phyloP scores from a whole-genome alignment of 2,888 invertebrate genomes.

The Pharmacophagus antenor region DNA sequence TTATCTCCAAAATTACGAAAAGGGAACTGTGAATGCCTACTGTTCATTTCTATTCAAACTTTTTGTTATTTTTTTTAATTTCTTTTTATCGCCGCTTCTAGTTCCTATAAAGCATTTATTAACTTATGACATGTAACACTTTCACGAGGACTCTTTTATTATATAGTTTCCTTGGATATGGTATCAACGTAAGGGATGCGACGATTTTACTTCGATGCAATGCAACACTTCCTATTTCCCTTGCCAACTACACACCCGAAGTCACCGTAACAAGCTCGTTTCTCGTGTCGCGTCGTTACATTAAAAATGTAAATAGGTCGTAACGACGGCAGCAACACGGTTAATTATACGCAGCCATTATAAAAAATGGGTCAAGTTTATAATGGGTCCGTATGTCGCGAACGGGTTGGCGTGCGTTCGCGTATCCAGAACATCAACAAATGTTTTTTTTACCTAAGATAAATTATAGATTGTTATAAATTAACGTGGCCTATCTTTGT shows the following conservation, averaged over 20 bases:
- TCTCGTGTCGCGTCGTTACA: slow-evolving; percentile 3
- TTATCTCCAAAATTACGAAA: too few relatives aligned
- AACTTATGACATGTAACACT: too few relatives aligned
- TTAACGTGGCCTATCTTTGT: too few relatives aligned
- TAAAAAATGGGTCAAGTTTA: slow-evolving; percentile 28
- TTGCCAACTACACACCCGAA: background rate
- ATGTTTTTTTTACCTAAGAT: background rate
- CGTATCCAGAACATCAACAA: background rate
- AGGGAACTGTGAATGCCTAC: too few relatives aligned
- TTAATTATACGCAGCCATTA: slow-evolving; percentile 21
- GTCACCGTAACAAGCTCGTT: background rate
- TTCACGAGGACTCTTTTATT: too few relatives aligned
- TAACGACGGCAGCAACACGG: slow-evolving; percentile 24
- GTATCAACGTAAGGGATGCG: too few relatives aligned
- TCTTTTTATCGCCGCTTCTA: too few relatives aligned
- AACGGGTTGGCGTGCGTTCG: background rate
- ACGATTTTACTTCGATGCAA: background rate
- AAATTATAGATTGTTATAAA: too few relatives aligned
- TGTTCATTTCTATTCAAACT: too few relatives aligned
- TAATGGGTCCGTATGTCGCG: slow-evolving; percentile 8
- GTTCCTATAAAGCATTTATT: too few relatives aligned
- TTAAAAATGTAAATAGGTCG: slow-evolving; percentile 29
- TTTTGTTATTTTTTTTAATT: too few relatives aligned
- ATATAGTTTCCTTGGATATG: too few relatives aligned
- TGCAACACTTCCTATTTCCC: background rate